Evolutionary conservation across 2,888 invertebrate genomes (phyloP).

Genomic region (Ceriagrion tenellum): DNA sequence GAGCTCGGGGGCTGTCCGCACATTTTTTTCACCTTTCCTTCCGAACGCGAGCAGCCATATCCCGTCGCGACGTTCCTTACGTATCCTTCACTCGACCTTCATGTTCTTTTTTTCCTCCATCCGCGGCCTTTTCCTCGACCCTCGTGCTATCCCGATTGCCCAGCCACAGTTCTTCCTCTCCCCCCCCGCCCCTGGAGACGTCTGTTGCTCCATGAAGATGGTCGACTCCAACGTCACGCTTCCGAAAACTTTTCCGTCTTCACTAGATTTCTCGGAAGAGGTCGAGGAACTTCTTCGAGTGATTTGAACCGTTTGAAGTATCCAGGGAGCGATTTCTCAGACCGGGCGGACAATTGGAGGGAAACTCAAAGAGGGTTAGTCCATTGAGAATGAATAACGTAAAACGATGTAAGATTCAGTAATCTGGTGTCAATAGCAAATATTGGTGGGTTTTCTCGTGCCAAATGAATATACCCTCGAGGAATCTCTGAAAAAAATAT

Average conservation of each 20-base stretch:
- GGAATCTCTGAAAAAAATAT: no score
- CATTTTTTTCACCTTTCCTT: not conserved
- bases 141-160: not conserved
- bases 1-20: not conserved
- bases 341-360: not conserved
- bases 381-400: not conserved
- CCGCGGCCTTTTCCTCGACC: not conserved
- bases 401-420: not conserved
- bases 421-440: not conserved
- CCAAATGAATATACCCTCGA: no score
- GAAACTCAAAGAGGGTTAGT: not conserved
- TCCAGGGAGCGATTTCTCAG: not conserved
- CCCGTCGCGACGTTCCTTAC: not conserved
- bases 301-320: not conserved
- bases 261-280: not conserved
- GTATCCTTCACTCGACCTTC: not conserved
- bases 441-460: no score
- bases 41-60: not conserved
- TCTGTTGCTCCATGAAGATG: not conserved
- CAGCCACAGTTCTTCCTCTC: no score
- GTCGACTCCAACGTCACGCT: not conserved
- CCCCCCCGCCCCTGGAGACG: not conserved
- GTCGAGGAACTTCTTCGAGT: not conserved
- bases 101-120: no score
- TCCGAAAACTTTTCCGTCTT: constrained; percentile 1